A percentile compares a stretch with the other conserved stretches of the same genome.
Conservation (phyloP, 2,113 vertebrate species). For the Myiozetetes cayanensis region DNA sequence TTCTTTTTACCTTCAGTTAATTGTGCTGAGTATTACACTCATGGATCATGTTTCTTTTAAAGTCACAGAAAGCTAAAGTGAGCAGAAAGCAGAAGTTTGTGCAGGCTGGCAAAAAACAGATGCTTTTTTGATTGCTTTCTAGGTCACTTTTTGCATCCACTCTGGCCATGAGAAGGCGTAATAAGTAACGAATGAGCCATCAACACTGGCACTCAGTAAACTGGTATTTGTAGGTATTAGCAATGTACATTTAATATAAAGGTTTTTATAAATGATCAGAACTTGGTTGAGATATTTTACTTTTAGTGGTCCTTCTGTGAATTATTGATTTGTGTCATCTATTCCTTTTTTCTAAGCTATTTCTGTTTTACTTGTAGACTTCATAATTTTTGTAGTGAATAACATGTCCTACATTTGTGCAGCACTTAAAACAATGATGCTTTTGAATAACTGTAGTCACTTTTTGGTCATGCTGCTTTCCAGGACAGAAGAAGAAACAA, state of each 20-base stretch:
- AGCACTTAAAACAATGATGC: neutral
- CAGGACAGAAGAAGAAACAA: neutral
- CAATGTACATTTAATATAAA: neutral
- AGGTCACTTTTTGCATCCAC: neutral
- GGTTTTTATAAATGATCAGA: fast-evolving
- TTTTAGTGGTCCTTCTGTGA: neutral
- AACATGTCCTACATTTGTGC: neutral
- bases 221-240: neutral
- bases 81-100: fast-evolving
- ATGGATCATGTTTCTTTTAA: neutral
- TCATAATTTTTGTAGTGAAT: neutral
- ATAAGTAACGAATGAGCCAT: neutral
- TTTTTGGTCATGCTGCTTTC: neutral
- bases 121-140: neutral
- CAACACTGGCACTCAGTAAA: neutral
- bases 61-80: neutral
- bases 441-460: neutral
- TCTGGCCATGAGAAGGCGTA: neutral
- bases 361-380: neutral
- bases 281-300: neutral
- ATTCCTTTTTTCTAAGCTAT: neutral
- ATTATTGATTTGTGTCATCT: neutral
- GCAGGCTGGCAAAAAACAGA: neutral
- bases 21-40: neutral
- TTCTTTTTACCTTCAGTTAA: neutral